Conservation (phyloP, 2,113 vertebrate genomes). For the Montifringilla adamsi region DNA sequence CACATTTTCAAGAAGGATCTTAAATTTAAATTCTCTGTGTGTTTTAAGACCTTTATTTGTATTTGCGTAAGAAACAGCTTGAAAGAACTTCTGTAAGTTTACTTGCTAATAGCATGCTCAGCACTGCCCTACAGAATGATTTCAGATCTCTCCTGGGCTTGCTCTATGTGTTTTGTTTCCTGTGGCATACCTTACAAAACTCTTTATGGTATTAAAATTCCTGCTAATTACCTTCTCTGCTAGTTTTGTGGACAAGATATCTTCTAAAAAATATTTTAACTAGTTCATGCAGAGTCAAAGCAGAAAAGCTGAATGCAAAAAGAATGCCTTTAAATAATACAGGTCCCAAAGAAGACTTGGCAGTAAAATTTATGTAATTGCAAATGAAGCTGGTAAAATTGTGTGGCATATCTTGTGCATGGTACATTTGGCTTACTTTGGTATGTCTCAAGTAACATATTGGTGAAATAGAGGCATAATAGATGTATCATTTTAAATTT, state of each 20-base stretch:
- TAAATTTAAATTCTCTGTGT: neutral
- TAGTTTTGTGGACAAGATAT: neutral
- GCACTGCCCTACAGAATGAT: neutral
- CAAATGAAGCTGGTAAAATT: neutral
- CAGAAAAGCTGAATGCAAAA: neutral
- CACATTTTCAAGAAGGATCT: neutral
- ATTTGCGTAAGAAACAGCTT: neutral
- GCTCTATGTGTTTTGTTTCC: neutral
- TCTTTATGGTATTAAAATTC: neutral
- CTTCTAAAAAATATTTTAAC: neutral
- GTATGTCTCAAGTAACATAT: neutral
- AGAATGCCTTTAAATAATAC: neutral
- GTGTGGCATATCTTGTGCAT: neutral
- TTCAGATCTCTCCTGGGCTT: neutral
- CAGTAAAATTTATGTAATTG: neutral
- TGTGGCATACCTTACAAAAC: neutral
- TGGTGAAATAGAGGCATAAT: neutral
- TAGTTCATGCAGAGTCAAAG: neutral
- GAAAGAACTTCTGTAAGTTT: neutral
- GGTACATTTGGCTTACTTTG: neutral
- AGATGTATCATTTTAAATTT: neutral
- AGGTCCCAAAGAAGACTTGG: neutral
- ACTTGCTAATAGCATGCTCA: neutral
- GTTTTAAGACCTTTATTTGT: neutral
- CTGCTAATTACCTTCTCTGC: neutral